These are phyloP conservation scores for Aviceda subcristata DNA, from an alignment of 2,113 vertebrate species.

Conservation along the genomic window DNA sequence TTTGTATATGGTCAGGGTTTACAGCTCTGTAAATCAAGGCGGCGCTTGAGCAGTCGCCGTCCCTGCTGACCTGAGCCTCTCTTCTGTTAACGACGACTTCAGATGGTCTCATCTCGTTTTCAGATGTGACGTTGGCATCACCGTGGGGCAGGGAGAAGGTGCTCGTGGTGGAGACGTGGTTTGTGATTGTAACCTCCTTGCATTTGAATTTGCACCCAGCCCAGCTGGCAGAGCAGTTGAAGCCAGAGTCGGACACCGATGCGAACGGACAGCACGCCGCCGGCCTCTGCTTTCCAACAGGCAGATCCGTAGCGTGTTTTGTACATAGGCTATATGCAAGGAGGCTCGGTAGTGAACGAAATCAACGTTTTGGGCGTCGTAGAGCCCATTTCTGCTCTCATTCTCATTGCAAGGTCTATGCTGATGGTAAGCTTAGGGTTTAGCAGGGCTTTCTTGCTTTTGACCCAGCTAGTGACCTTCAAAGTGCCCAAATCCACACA, in stretches of 20 bases:
- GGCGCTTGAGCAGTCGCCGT: neutral
- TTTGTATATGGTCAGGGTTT: neutral
- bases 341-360: neutral
- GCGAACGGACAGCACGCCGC: neutral
- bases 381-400: neutral
- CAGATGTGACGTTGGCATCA: neutral
- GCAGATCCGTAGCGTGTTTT: neutral
- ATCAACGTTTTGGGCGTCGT: neutral
- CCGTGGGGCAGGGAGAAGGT: neutral
- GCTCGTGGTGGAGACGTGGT: neutral
- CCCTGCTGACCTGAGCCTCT: neutral
- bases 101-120: constrained; percentile 6
- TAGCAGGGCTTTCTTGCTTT: neutral
- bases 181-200: neutral
- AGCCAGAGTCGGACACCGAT: neutral
- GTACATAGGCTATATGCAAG: neutral
- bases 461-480: constrained; percentile 14
- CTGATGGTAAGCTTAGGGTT: neutral
- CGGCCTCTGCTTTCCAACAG: neutral
- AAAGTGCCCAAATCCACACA: neutral
- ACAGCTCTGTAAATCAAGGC: constrained; percentile 14
- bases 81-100: neutral
- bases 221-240: neutral
- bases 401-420: neutral
- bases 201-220: neutral